Evolutionary conservation across 1,140 invertebrate species (phyloP).

Genomic region (Elymnias hypermnestra): DNA sequence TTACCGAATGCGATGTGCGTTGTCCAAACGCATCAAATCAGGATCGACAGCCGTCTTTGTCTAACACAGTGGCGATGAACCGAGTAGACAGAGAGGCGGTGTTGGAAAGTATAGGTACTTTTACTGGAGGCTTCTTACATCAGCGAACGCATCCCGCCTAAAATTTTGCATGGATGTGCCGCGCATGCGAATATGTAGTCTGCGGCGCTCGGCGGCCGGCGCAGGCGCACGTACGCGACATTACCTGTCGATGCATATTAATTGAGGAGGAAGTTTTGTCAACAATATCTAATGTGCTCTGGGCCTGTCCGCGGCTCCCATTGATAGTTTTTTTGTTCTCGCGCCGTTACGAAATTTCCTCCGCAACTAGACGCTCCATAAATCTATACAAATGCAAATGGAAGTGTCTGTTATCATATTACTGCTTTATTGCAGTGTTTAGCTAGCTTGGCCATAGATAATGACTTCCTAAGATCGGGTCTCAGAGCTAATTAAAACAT

Average conservation of each 20-base stretch:
- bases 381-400: no score
- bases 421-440: no score
- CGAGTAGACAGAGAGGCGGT: slow-evolving; percentile 44
- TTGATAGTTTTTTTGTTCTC: slow-evolving; percentile 68
- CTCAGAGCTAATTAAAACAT: no score
- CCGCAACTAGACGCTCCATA: slow-evolving; percentile 44
- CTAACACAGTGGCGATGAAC: slow-evolving; percentile 36
- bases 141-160: slow-evolving; percentile 69
- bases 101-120: slow-evolving; percentile 55
- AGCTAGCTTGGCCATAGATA: no score
- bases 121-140: slow-evolving; percentile 59
- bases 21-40: slow-evolving; percentile 49
- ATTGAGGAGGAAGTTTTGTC: slow-evolving; percentile 72
- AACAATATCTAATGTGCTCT: slow-evolving; percentile 73
- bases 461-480: no score
- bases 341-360: slow-evolving; percentile 43
- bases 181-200: slow-evolving; percentile 62
- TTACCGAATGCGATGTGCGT: slow-evolving; percentile 59
- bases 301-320: slow-evolving; percentile 51
- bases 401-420: no score
- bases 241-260: slow-evolving; percentile 72
- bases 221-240: slow-evolving; percentile 57
- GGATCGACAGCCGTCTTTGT: slow-evolving; percentile 44
- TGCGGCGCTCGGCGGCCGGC: slow-evolving; percentile 33
- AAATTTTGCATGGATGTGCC: slow-evolving; percentile 73